Percentiles rank a stretch among this genome's conserved stretches.
phyloP scores from a whole-genome alignment of 2,113 vertebrate genomes.

The Meleagris gallopavo region DNA sequence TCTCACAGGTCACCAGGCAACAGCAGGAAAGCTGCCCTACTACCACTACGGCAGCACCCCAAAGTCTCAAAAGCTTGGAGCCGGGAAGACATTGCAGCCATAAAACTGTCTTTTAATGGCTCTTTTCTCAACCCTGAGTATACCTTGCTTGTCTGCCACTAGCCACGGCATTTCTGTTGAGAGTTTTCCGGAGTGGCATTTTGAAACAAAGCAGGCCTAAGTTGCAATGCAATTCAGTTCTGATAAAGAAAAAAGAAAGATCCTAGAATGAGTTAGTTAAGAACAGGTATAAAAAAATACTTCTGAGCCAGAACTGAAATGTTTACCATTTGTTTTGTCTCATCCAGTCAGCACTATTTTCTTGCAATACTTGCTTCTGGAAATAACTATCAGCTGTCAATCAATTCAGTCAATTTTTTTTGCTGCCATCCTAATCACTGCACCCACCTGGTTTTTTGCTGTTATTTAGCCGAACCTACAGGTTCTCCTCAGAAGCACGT shows the following conservation, averaged over 20 bases:
- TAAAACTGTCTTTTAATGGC: neutral
- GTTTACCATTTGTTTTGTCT: neutral
- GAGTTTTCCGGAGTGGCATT: neutral
- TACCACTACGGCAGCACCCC: neutral
- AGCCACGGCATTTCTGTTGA: neutral
- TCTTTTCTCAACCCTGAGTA: neutral
- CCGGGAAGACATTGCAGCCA: neutral
- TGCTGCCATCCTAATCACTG: neutral
- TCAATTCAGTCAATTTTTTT: neutral
- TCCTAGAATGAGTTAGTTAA: neutral
- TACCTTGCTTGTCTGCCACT: neutral
- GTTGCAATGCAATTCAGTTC: neutral
- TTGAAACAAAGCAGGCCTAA: neutral
- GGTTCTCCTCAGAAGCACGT: neutral
- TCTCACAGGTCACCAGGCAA: neutral
- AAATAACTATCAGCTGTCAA: neutral
- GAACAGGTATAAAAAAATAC: neutral
- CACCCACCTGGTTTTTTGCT: neutral
- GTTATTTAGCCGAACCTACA: neutral
- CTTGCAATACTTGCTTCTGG: neutral
- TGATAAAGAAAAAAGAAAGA: neutral
- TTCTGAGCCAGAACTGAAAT: neutral
- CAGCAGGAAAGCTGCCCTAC: fast-evolving
- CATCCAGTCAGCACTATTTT: neutral
- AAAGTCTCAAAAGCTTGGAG: neutral